These are phyloP conservation scores for Lypha dubia DNA, from an alignment of 2,888 invertebrate genomes.

Conservation along the genomic window DNA sequence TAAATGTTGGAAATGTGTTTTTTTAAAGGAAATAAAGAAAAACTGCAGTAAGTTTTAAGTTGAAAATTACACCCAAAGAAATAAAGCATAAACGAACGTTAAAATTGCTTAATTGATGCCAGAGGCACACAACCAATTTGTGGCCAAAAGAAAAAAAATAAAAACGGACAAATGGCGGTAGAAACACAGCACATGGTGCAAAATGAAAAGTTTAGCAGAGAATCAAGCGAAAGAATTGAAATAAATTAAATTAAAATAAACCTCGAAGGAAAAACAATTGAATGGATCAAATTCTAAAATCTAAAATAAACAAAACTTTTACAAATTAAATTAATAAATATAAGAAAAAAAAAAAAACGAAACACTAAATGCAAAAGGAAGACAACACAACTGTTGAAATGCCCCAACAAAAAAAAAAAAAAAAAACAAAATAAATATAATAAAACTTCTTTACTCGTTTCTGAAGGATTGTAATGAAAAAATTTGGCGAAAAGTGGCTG, in stretches of 20 bases:
- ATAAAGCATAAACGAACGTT: conserved; percentile 25
- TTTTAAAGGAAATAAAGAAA: neutral
- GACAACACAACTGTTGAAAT: conserved; percentile 4
- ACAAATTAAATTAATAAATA: conserved; percentile 62
- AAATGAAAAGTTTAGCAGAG: conserved; percentile 6
- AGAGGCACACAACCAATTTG: conserved; percentile 57
- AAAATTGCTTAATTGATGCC: conserved; percentile 66
- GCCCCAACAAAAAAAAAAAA: neutral
- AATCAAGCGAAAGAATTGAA: conserved; percentile 6
- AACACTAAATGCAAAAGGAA: conserved; percentile 34
- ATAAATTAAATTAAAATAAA: conserved; percentile 55
- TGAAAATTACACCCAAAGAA: conserved; percentile 15
- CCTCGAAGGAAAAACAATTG: conserved; percentile 59
- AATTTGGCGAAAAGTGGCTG: neutral
- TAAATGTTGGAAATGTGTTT: neutral
- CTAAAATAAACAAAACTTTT: conserved; percentile 67
- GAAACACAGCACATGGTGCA: conserved; percentile 31
- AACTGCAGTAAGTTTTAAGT: neutral
- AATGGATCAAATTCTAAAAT: conserved; percentile 54
- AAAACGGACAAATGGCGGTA: conserved; percentile 21
- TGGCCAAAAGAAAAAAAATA: conserved; percentile 39
- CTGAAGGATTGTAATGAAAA: conserved; percentile 4
- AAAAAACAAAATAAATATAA: neutral
- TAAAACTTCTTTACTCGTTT: no score
- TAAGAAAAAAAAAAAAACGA: no score